These are phyloP conservation scores for Esox masquinongy DNA, from an alignment of 2,797 vertebrate genomes.

Conservation along the genomic window DNA sequence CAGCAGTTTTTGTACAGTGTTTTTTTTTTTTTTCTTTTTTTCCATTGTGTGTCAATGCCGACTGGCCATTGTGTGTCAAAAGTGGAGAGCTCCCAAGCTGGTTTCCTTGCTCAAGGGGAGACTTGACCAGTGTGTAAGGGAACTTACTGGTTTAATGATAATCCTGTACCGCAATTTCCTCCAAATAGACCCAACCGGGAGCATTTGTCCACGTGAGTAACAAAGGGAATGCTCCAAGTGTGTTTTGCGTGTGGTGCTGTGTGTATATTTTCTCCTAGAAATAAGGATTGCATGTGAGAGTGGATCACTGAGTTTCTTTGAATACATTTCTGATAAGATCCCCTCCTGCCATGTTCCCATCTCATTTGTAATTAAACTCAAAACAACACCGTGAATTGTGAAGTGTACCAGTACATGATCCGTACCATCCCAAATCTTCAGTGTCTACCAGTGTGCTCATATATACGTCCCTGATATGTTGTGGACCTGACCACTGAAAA, in stretches of 20 bases:
- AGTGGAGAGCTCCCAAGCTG: constrained; percentile 42
- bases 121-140: constrained; percentile 30
- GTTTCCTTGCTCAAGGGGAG: constrained; percentile 55
- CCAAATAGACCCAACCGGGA: constrained; percentile 81
- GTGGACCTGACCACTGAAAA: constrained; percentile 24
- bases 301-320: constrained; percentile 51
- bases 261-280: constrained; percentile 56
- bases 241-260: constrained; percentile 65
- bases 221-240: constrained; percentile 67
- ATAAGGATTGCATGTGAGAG: constrained; percentile 71
- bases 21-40: not conserved
- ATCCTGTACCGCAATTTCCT: constrained; percentile 68
- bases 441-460: constrained; percentile 29
- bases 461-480: not conserved
- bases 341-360: constrained; percentile 39
- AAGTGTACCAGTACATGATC: constrained; percentile 28
- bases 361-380: constrained; percentile 31
- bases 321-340: constrained; percentile 41
- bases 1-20: not conserved
- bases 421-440: constrained; percentile 20
- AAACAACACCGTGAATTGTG: constrained; percentile 12
- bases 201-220: constrained; percentile 81
- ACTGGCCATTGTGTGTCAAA: constrained; percentile 7
- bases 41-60: not conserved
- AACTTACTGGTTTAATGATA: constrained; percentile 55